Evolutionary conservation across 2,888 invertebrate genomes (phyloP).

Genomic region (Lucinisca nassula): DNA sequence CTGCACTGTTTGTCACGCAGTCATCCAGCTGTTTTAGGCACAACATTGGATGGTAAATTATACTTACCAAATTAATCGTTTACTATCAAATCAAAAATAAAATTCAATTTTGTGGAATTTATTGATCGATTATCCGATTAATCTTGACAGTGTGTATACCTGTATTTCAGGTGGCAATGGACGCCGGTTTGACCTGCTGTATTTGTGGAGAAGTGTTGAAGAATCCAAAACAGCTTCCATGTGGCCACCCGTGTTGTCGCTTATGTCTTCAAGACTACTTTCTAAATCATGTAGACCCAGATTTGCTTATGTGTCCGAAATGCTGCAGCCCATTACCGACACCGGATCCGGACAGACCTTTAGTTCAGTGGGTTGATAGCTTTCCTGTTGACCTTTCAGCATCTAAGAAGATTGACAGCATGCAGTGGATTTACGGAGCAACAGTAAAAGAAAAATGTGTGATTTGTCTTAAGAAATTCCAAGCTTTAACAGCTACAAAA

Average conservation of each 20-base stretch:
- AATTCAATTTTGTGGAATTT: too few species aligned
- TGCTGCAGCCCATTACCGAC: conserved; percentile 23
- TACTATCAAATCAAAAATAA: too few species aligned
- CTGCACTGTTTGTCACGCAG: too few species aligned
- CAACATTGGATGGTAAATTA: too few species aligned
- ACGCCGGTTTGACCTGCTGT: conserved; percentile 7
- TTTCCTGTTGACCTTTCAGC: conserved; percentile 40
- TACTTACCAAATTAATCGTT: too few species aligned
- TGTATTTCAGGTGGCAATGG: conserved; percentile 2
- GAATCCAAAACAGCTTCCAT: conserved; percentile 56
- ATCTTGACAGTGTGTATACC: too few species aligned
- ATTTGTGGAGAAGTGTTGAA: conserved; percentile 43
- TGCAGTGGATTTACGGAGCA: conserved; percentile 10
- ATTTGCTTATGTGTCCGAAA: conserved; percentile 46
- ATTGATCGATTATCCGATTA: too few species aligned
- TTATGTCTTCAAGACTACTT: conserved; percentile 50
- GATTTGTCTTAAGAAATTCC: conserved; percentile 48
- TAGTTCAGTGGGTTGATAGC: conserved; percentile 46
- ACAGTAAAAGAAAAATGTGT: conserved; percentile 27
- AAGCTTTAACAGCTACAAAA: conserved; percentile 34
- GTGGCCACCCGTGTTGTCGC: conserved; percentile 52
- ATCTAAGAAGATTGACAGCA: conserved; percentile 39
- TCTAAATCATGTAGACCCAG: conserved; percentile 27
- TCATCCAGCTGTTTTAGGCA: too few species aligned
- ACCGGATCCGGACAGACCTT: conserved; percentile 30